A percentile compares a stretch with the other conserved stretches of the same genome.
Conservation (phyloP, 2,113 vertebrate species). For the Brachypteracias leptosomus region DNA sequence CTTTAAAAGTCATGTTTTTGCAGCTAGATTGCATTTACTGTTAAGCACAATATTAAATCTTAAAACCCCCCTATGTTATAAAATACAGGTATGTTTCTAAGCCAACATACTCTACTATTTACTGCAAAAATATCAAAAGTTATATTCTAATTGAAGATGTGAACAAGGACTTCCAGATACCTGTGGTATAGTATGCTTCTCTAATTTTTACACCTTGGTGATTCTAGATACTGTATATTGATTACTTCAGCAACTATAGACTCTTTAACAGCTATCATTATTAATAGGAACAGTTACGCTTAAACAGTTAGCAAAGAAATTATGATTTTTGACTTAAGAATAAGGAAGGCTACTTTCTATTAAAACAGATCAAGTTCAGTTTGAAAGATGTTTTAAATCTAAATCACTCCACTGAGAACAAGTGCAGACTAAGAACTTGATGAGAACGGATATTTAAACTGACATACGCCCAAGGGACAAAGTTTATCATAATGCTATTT, state of each 20-base stretch:
- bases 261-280: not conserved
- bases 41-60: not conserved
- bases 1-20: not conserved
- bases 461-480: constrained; percentile 43
- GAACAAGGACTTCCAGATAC: not conserved
- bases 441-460: constrained; percentile 68
- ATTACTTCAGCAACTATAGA: not conserved
- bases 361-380: constrained; percentile 49
- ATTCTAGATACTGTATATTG: not conserved
- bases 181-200: not conserved
- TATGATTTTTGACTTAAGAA: constrained; percentile 21
- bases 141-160: not conserved
- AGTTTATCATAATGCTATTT: constrained; percentile 66
- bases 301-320: constrained; percentile 19
- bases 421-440: constrained; percentile 49
- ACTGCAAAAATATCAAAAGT: not conserved
- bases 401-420: constrained; percentile 65
- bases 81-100: not conserved
- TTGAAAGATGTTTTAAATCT: constrained; percentile 58
- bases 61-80: not conserved
- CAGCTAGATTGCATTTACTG: not conserved
- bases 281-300: not conserved
- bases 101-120: not conserved
- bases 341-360: constrained; percentile 19
- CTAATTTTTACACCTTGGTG: not conserved